Percentiles rank a stretch among this genome's conserved stretches.
Evolutionary conservation across 1,140 invertebrate species (phyloP).

Genomic region (Brachionus paranguensis): DNA sequence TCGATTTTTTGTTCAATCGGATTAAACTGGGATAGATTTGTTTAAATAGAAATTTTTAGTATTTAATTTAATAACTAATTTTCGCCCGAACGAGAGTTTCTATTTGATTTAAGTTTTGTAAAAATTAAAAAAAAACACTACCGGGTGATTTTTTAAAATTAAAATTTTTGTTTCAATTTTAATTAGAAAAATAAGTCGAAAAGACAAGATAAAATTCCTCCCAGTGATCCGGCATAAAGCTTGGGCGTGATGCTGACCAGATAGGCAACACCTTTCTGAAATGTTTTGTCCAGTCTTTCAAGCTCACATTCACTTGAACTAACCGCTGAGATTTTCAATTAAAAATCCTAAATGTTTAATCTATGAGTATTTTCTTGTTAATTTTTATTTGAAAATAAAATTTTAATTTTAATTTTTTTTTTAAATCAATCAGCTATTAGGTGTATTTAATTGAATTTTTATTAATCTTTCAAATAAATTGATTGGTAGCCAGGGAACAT

Average conservation of each 20-base stretch:
- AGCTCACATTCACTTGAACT: background rate
- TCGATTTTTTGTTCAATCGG: background rate
- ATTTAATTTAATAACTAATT: background rate
- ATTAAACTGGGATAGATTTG: background rate
- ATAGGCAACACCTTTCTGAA: background rate
- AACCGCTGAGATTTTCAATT: background rate
- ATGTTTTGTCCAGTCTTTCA: background rate
- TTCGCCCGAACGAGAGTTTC: background rate
- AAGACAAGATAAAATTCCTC: background rate
- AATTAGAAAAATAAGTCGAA: background rate
- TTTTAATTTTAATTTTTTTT: background rate
- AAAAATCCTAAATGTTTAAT: background rate
- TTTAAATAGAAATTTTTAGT: background rate
- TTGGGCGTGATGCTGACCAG: background rate
- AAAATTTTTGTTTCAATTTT: background rate
- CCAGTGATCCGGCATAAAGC: background rate
- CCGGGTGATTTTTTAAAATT: background rate
- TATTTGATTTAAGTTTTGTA: background rate
- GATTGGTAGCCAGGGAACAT: background rate
- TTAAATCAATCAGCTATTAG: background rate
- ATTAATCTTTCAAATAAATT: background rate
- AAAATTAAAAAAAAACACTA: background rate
- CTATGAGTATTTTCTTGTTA: background rate
- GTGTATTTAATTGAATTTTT: background rate
- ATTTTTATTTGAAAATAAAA: background rate